Conservation (phyloP, 35 echinoderm and acorn worm species). For the Amphiura filiformis region DNA sequence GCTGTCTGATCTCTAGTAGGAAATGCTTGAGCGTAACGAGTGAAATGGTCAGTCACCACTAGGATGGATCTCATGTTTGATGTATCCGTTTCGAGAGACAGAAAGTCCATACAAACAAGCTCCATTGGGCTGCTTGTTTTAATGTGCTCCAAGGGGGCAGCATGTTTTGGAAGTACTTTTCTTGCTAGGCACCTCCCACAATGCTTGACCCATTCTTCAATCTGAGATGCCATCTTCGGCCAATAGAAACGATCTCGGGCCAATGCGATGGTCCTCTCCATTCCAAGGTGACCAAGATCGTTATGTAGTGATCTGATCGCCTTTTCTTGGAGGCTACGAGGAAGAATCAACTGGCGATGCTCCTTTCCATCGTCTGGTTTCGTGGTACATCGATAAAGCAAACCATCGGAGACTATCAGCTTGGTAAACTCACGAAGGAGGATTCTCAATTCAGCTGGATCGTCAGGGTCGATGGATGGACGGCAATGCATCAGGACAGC, state of each 20-base stretch:
- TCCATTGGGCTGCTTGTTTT: conserved; percentile 39
- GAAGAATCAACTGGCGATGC: conserved; percentile 38
- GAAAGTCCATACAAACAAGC: conserved; percentile 61
- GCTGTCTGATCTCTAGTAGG: conserved; percentile 48
- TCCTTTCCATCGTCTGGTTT: background rate
- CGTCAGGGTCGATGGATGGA: background rate
- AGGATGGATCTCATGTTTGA: conserved; percentile 28
- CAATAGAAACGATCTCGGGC: conserved; percentile 30
- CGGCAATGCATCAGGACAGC: background rate
- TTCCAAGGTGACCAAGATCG: conserved; percentile 47
- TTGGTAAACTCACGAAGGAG: conserved; percentile 21
- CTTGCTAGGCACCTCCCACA: conserved; percentile 34
- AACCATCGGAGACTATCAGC: conserved; percentile 13
- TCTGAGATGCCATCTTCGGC: conserved; percentile 21
- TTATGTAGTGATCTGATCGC: conserved; percentile 19
- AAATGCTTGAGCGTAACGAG: conserved; percentile 48
- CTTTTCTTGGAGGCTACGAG: background rate
- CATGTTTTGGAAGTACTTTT: conserved; percentile 12
- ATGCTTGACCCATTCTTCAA: background rate
- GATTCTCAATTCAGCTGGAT: background rate
- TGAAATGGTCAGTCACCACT: conserved; percentile 56
- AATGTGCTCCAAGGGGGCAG: conserved; percentile 17
- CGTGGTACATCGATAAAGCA: conserved; percentile 12
- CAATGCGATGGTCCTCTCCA: conserved; percentile 29
- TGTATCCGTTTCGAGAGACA: conserved; percentile 24